Percentiles rank a stretch among this genome's conserved stretches.
phyloP scores from a whole-genome alignment of 2,113 vertebrate genomes.

The Hemicordylus capensis region DNA sequence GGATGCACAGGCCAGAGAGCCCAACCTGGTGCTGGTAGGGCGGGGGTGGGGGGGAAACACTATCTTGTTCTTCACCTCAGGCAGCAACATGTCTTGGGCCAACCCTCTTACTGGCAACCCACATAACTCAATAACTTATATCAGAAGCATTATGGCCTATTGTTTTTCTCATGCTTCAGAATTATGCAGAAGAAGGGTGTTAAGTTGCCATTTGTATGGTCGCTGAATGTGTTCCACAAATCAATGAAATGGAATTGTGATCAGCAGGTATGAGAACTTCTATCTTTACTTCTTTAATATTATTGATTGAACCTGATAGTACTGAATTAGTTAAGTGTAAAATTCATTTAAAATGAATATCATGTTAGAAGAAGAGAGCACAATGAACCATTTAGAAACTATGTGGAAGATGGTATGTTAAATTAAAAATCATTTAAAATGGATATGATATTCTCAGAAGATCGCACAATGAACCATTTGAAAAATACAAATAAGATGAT shows the following conservation, averaged over 20 bases:
- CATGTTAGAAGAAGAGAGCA: no score
- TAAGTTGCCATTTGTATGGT: not conserved
- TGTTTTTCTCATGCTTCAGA: not conserved
- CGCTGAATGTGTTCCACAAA: not conserved
- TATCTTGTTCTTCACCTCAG: no score
- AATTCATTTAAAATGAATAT: no score
- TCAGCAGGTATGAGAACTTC: not conserved
- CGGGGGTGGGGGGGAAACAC: no score
- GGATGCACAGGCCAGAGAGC: no score
- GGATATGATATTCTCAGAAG: not conserved
- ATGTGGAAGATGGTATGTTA: no score
- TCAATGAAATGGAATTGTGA: not conserved
- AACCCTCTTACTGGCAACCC: not conserved
- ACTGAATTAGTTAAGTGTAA: not conserved
- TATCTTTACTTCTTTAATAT: not conserved
- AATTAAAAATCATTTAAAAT: no score
- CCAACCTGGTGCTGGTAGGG: no score
- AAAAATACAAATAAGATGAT: no score
- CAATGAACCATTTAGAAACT: no score
- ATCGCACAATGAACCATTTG: not conserved
- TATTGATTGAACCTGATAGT: not conserved
- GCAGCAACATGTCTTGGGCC: no score
- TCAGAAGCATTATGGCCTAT: not conserved
- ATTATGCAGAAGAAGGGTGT: not conserved
- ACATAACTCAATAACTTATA: not conserved